phyloP scores from a whole-genome alignment of 1,140 invertebrate species.

The Sinonovacula constricta region DNA sequence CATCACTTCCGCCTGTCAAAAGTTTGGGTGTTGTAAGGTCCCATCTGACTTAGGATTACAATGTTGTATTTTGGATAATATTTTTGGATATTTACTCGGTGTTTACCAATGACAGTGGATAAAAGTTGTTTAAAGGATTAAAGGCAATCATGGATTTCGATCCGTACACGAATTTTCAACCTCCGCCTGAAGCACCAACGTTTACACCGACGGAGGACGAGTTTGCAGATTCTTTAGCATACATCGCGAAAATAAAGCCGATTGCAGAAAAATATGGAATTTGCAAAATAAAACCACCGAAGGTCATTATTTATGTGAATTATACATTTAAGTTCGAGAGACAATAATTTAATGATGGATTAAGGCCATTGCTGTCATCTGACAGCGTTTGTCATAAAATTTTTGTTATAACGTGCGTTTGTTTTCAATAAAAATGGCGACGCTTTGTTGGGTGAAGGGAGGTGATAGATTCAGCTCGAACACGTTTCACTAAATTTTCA shows the following conservation, averaged over 20 bases:
- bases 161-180: conserved; percentile 70
- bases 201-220: conserved; percentile 93
- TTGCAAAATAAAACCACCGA: conserved; percentile 92
- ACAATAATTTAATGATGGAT: too few relatives aligned
- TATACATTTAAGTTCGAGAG: too few relatives aligned
- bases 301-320: too few relatives aligned
- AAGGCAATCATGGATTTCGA: conserved; percentile 54
- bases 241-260: conserved; percentile 91
- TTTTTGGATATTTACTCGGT: conserved; percentile 30
- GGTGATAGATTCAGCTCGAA: too few relatives aligned
- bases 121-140: too few relatives aligned
- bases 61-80: conserved; percentile 22
- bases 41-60: conserved; percentile 47
- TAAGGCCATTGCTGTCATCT: too few relatives aligned
- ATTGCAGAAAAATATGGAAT: conserved; percentile 92
- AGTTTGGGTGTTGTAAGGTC: conserved; percentile 49
- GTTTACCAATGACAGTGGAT: too few relatives aligned
- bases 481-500: conserved; percentile 40
- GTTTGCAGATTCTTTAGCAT: conserved; percentile 94
- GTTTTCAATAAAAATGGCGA: conserved; percentile 73
- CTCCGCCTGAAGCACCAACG: conserved; percentile 87
- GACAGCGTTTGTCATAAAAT: too few relatives aligned
- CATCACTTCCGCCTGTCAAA: conserved; percentile 50
- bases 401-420: conserved; percentile 65
- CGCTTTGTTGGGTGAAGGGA: conserved; percentile 70